Evolutionary conservation across 2,797 vertebrate species (phyloP), one percentile per base, ranked within the genome.

Genomic region (Chelonia mydas): DNA sequence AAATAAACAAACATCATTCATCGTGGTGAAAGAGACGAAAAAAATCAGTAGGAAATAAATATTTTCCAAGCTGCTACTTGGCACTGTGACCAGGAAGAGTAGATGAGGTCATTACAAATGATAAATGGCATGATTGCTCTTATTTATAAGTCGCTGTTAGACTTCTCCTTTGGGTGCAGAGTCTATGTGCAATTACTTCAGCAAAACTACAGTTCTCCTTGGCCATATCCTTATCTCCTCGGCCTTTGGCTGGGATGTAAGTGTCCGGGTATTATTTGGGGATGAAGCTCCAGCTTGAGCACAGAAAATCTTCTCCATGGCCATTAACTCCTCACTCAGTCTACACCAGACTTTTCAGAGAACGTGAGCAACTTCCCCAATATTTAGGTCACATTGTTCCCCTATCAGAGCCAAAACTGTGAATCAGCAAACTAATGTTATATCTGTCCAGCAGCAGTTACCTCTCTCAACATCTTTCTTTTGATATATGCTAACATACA

Each of bases 41-140:
- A 89, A 76, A 86, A 59, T 5, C 45, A 55, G 81, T 1, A 55
- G 80, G 23, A 33, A 83, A 74, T 8, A 65, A 83, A 49, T 8
- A 0, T 15, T 59, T 53, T 81, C 77, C 37, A 83, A 93, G 47
- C 45, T 25, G 21, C 25, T 80, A 81, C 0, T 0, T 53, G 76
- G n/a, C 21, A 81, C 21, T 19, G 1, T 1, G 33, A 15, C 23
- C 31, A n/a, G 0, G 23, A 80, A 54, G n/a, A 90, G 82, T 2
- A 33, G 89, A 88, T 54, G 1, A 86, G 81, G 81, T 83, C 82
- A 53, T 2, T 53, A 23, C 25, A 41, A 57, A 17, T 2, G n/a
- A 0, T 41, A 83, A 83, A 78, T 3, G 54, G 33, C 21, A 80
- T 2, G 41, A 81, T 53, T 93, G 87, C 12, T 86, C n/a, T 55